A percentile compares a stretch with the other conserved stretches of the same genome.
Conservation (phyloP, 2,888 invertebrate species). For the Drosophila prolongata region DNA sequence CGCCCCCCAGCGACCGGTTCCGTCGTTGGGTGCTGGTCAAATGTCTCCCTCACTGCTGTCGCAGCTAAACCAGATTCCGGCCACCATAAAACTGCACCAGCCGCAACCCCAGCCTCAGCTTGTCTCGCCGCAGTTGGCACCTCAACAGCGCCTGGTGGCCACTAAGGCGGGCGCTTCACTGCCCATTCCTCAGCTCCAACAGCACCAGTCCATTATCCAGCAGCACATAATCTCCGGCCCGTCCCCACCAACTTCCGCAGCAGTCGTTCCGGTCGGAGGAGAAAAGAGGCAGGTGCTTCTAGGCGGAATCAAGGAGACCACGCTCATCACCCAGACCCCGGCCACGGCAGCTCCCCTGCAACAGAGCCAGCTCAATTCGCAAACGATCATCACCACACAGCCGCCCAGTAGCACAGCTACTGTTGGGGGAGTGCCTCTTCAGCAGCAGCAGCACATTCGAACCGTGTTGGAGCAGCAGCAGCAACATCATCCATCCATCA, state of each 20-base stretch:
- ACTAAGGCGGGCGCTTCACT: conserved; percentile 74
- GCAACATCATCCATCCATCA: conserved; percentile 75
- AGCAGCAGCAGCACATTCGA: conserved; percentile 81
- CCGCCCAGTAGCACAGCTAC: conserved; percentile 37
- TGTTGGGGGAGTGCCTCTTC: conserved; percentile 29
- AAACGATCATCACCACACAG: conserved; percentile 82
- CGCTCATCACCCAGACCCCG: conserved; percentile 79
- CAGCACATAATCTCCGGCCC: conserved; percentile 82
- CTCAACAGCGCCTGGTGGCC: conserved; percentile 55
- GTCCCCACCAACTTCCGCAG: conserved; percentile 2
- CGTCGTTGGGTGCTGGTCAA: conserved; percentile 86
- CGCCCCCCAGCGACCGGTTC: conserved; percentile 64
- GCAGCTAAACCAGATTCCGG: conserved; percentile 83
- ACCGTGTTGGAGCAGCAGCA: conserved; percentile 61
- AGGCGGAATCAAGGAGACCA: conserved; percentile 79
- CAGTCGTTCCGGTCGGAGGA: conserved; percentile 1
- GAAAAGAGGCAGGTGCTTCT: conserved; percentile 81
- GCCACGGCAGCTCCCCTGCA: conserved; percentile 66
- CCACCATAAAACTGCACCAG: conserved; percentile 85
- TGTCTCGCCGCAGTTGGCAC: conserved; percentile 22
- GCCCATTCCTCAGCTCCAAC: conserved; percentile 87
- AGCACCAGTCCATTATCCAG: conserved; percentile 83
- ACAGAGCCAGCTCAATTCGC: conserved; percentile 79
- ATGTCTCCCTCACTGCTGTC: conserved; percentile 82
- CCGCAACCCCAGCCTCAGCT: conserved; percentile 63